These are phyloP conservation scores for Oophaga pumilio DNA, from an alignment of 2,113 vertebrate species.

Conservation along the genomic window DNA sequence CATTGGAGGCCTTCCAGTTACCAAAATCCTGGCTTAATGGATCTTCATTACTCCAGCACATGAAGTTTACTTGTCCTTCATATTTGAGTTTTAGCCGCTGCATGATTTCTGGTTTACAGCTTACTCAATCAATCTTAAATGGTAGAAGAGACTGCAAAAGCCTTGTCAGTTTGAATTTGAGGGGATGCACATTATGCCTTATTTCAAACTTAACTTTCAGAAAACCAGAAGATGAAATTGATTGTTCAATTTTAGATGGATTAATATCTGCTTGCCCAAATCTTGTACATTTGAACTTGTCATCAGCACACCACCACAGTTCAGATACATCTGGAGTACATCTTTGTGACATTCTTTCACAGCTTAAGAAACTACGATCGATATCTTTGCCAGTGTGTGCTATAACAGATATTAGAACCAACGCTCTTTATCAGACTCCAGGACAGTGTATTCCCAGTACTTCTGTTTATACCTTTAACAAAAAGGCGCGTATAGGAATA, in stretches of 20 bases:
- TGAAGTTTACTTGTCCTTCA: conserved; percentile 85
- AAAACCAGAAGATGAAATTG: conserved; percentile 86
- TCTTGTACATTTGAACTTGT: conserved; percentile 88
- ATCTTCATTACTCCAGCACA: conserved; percentile 80
- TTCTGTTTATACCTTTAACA: conserved; percentile 79
- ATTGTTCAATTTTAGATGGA: conserved; percentile 76
- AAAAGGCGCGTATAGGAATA: conserved; percentile 83
- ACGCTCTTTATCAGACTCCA: conserved; percentile 50
- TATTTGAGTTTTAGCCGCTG: conserved; percentile 95
- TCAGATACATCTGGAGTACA: conserved; percentile 76
- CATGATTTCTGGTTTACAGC: conserved; percentile 79
- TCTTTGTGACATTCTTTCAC: conserved; percentile 83
- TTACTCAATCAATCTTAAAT: conserved; percentile 82
- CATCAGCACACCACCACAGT: conserved; percentile 90
- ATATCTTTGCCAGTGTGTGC: conserved; percentile 88
- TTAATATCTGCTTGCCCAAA: conserved; percentile 79
- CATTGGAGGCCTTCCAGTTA: conserved; percentile 89
- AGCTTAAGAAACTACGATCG: conserved; percentile 77
- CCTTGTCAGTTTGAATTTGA: conserved; percentile 88
- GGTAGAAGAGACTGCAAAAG: conserved; percentile 79
- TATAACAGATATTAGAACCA: conserved; percentile 70
- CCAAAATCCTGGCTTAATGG: conserved; percentile 90
- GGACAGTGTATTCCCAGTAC: conserved; percentile 62
- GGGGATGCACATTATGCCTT: conserved; percentile 84
- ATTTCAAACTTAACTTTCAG: conserved; percentile 77